phyloP scores from a whole-genome alignment of 2,113 vertebrate genomes.

The Pithys albifrons region DNA sequence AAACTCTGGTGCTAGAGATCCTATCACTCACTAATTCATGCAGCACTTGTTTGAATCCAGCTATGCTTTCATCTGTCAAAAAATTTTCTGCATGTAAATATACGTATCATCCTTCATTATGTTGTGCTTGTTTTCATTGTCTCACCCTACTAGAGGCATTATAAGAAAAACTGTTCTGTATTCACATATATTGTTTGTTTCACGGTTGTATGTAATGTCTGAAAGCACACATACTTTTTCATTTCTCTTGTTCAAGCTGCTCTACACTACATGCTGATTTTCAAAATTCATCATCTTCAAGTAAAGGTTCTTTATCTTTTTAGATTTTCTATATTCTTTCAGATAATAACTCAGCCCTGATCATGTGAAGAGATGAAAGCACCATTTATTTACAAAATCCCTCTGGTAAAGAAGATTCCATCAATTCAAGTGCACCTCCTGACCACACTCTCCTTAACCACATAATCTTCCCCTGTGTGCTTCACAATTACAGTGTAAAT shows the following conservation, averaged over 20 bases:
- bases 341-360: background rate
- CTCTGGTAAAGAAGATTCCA: background rate
- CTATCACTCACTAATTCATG: background rate
- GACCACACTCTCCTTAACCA: background rate
- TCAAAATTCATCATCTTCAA: background rate
- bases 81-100: background rate
- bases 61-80: background rate
- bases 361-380: background rate
- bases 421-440: background rate
- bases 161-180: background rate
- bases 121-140: background rate
- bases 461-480: rapidly evolving
- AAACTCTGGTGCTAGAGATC: background rate
- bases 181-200: background rate
- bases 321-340: background rate
- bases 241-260: background rate
- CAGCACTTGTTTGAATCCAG: background rate
- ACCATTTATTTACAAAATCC: background rate
- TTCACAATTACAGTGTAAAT: background rate
- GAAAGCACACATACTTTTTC: background rate
- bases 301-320: background rate
- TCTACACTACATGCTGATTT: background rate
- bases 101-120: background rate
- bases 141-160: background rate
- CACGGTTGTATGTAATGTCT: background rate